phyloP scores from a whole-genome alignment of 2,888 invertebrate species.

The Frankliniella fusca region DNA sequence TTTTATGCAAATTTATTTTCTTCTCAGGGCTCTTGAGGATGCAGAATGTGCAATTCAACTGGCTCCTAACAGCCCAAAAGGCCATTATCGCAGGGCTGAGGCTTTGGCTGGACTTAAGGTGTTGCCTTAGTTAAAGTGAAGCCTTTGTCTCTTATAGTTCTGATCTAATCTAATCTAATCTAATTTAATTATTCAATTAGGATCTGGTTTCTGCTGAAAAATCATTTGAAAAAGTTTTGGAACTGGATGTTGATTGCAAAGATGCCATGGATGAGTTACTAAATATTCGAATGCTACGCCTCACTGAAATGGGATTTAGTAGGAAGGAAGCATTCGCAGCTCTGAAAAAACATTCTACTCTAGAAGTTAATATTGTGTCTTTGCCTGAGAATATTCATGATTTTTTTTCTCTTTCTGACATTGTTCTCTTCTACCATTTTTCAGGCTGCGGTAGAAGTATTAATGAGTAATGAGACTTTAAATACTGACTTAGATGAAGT shows the following conservation, averaged over 20 bases:
- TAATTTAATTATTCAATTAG: neutral
- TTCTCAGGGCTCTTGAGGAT: conserved; percentile 49
- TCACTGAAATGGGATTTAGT: conserved; percentile 41
- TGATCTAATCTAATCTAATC: neutral
- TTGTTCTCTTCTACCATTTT: neutral
- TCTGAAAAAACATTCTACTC: conserved; percentile 30
- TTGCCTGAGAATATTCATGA: neutral
- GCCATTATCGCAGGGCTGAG: conserved; percentile 50
- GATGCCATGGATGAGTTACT: conserved; percentile 48
- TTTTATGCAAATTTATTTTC: conserved; percentile 14
- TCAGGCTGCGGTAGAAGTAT: conserved; percentile 31
- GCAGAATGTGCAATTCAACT: conserved; percentile 49
- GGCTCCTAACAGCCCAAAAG: conserved; percentile 50
- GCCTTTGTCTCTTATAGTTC: neutral
- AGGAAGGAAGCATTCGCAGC: conserved; percentile 31
- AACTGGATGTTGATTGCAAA: conserved; percentile 48
- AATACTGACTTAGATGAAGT: neutral
- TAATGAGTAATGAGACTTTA: conserved; percentile 16
- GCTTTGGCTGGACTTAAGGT: conserved; percentile 50
- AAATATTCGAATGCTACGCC: conserved; percentile 46
- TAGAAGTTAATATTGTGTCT: conserved; percentile 30
- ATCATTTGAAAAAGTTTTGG: conserved; percentile 48
- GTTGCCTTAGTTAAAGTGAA: neutral
- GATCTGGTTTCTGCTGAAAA: conserved; percentile 45
- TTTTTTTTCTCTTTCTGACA: neutral